Base-by-base conservation (phyloP, 2,113 vertebrate species). In the Candoia aspera region DNA sequence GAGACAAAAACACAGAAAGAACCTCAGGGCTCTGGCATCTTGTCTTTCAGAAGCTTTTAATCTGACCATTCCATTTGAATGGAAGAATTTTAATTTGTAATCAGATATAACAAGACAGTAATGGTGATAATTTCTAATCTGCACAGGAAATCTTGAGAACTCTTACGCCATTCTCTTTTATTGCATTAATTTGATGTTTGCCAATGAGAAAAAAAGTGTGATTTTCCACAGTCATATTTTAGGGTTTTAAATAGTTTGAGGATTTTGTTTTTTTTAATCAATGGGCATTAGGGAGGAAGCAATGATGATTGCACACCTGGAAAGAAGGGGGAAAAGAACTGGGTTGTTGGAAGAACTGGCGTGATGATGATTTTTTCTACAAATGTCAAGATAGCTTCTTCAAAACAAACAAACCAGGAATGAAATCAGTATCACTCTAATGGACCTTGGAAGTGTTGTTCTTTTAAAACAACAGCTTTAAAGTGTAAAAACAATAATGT, bases 101-200 rank as follows among this genome's bases (percentile, higher is more conserved):
- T 94, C 90, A 93, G 89, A 95, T 95, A 94, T 91, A 96, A 95
- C 90, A 49, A 92, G 94, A 95, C 96, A 95, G 92, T 94, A 93
- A 95, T 92, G 86, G 49, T 95, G 93, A 93, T 95, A 91, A 96
- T 93, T 95, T 17, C 90, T 37, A 15, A 88, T 90, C 91, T 94
- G 64, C 29, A 1, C 1, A 60, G 13, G 90, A 94, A 92, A 54
- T 85, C 90, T 92, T 57, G 87, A 6, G 64, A 92, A 60, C 91
- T 91, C 6, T 90, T 88, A 37, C 42, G n/a, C 0, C 93, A 93
- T 92, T 93, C 0, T n/a, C 58, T 92, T 93, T 91, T 54, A 24
- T 93, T 88, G 1, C 23, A 90, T 53, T 46, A 58, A 24, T 64
- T 86, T 93, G 84, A 88, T 91, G 49, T 87, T 93, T 95, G 92